Base-by-base conservation (phyloP, 2,888 invertebrate genomes). In the Melikaiella ostensackeni region DNA sequence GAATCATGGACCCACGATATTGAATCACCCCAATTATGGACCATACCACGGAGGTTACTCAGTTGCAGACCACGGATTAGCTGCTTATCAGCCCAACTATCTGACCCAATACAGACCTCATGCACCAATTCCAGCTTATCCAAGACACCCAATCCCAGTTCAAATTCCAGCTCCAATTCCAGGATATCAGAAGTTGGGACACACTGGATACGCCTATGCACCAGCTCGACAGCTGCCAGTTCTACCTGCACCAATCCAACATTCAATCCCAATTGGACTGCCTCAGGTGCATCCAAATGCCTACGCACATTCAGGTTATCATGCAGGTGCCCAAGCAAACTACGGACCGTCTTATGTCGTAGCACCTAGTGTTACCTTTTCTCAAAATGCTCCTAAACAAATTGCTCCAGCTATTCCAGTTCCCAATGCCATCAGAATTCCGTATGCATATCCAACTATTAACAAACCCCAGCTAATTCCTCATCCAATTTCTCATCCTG, bases 21-120 rank as follows among this genome's bases (percentile, higher is more conserved):
- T 70, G 27, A 70, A 70, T n/a, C 70, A 46, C 9, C 70, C 70
- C 5, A 70, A 70, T 50, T 70, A 70, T 30, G 70, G 70, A 50
- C 27, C 46, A 11, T 33, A 50, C 11, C 19, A 46, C 3, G 50
- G 70, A 42, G 70, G 70, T 8, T 70, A 70, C 46, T 27, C 46
- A n/a, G 70, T 70, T 13, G 9, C n/a, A 1, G 70, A 70, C 3
- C 27, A 50, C 27, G 70, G 50, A 30, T 6, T 30, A 64, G 64
- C 13, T 8, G 35, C n/a, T 11, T 7, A 38, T n/a, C 27, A 70
- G 5, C 27, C 27, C 7, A 70, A 50, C 27, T 70, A 70, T 30
- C 5, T 30, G 46, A 1, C n/a, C 6, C 21, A 38, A 9, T 16
- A 64, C 21, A 38, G 24, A 30, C 46, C 27, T 57, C 57, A 13